Percentiles rank a stretch among this genome's conserved stretches.
These are phyloP conservation scores for Drosophila borealis DNA, from an alignment of 2,888 invertebrate genomes.

Conservation along the genomic window DNA sequence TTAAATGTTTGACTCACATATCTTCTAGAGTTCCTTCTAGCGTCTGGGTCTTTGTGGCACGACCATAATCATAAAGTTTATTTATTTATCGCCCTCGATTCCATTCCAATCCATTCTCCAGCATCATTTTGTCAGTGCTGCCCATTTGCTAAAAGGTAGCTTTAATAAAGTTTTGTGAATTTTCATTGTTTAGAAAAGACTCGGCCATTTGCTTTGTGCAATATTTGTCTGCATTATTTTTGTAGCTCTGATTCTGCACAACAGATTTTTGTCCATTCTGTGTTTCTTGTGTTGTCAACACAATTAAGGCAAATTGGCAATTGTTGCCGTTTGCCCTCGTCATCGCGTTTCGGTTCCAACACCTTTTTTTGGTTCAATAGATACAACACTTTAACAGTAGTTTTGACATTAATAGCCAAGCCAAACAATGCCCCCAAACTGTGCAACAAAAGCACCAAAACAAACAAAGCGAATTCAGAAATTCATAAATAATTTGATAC, in stretches of 20 bases:
- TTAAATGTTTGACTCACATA: constrained; percentile 12
- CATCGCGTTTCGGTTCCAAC: constrained; percentile 3
- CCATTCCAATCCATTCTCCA: constrained; percentile 5
- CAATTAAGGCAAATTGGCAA: constrained; percentile 72
- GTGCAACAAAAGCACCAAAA: constrained; percentile 37
- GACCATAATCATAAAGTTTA: constrained; percentile 8
- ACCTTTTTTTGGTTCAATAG: constrained; percentile 19
- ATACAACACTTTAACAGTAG: constrained; percentile 49
- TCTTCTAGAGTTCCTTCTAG: constrained; percentile 4
- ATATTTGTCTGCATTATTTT: constrained; percentile 4
- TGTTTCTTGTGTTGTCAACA: constrained; percentile 48
- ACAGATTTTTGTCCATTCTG: constrained; percentile 16
- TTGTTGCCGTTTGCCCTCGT: constrained; percentile 51
- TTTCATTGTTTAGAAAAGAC: constrained; percentile 30
- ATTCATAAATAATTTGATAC: constrained; percentile 63
- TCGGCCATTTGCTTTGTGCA: constrained; percentile 31
- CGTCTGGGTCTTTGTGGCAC: constrained; percentile 5
- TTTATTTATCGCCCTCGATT: constrained; percentile 7
- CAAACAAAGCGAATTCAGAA: constrained; percentile 25
- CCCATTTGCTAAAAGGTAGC: constrained; percentile 19
- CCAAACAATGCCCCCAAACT: constrained; percentile 35
- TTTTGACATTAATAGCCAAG: constrained; percentile 55
- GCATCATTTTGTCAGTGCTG: constrained; percentile 21
- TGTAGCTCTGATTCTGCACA: background rate
- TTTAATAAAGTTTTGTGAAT: constrained; percentile 15